These are phyloP conservation scores for Octodonta nipae DNA, from an alignment of 2,888 invertebrate species.

Conservation along the genomic window DNA sequence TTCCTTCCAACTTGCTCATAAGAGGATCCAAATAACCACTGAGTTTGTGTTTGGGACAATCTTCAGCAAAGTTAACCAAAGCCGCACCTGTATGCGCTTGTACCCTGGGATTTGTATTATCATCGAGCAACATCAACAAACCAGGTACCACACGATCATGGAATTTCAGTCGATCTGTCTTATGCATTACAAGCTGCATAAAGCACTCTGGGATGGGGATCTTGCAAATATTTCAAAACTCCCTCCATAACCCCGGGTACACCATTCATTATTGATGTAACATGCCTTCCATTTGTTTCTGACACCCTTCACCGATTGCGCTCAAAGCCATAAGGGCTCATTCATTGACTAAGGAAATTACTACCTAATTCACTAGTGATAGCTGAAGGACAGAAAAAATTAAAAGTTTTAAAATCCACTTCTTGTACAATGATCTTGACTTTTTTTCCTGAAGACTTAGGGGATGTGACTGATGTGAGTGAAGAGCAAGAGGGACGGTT, in stretches of 20 bases:
- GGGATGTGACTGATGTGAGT: too few species aligned
- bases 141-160: conserved; percentile 91
- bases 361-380: too few species aligned
- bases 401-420: too few species aligned
- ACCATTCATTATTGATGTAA: conserved; percentile 85
- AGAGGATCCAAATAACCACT: conserved; percentile 81
- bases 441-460: too few species aligned
- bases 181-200: conserved; percentile 98
- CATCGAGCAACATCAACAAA: conserved; percentile 74
- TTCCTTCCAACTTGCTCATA: conserved; percentile 79
- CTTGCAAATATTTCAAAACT: conserved; percentile 24
- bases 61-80: conserved; percentile 97
- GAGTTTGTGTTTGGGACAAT: conserved; percentile 89
- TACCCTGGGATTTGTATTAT: conserved; percentile 84
- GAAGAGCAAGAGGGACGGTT: too few species aligned
- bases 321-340: conserved; percentile 97
- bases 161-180: conserved; percentile 98
- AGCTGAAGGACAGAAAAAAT: too few species aligned
- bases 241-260: conserved; percentile 42
- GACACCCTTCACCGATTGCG: conserved; percentile 95
- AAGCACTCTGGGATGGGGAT: conserved; percentile 77
- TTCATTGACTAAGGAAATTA: too few species aligned
- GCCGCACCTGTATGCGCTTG: conserved; percentile 87
- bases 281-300: conserved; percentile 93
- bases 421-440: too few species aligned